phyloP scores from a whole-genome alignment of 2,797 vertebrate genomes.

The Sciurus vulgaris region DNA sequence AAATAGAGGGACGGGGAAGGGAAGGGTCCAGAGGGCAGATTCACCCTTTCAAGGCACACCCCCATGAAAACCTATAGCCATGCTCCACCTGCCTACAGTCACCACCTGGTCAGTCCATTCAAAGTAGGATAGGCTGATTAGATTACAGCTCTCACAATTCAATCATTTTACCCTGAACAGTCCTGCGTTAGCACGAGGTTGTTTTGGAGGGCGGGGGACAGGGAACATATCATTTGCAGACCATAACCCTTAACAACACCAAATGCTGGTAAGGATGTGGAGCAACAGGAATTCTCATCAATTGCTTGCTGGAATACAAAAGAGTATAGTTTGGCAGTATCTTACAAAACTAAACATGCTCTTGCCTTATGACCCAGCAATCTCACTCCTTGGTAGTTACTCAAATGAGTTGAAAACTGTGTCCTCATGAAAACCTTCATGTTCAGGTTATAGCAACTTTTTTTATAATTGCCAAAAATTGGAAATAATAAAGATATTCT shows the following conservation, averaged over 20 bases:
- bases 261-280: neutral
- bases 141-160: no score
- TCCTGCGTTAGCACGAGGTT: no score
- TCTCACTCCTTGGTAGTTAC: neutral
- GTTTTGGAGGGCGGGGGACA: no score
- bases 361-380: neutral
- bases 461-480: neutral
- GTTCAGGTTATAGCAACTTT: neutral
- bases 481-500: neutral
- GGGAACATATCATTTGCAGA: neutral
- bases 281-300: neutral
- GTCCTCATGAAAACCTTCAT: neutral
- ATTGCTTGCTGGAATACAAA: neutral
- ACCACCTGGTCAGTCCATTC: no score
- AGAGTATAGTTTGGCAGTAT: neutral
- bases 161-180: no score
- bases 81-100: no score
- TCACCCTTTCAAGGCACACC: no score
- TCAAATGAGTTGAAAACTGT: neutral
- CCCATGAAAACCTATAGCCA: no score
- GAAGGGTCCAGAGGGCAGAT: no score
- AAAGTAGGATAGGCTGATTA: no score
- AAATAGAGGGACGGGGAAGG: no score
- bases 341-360: neutral
- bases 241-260: neutral